Evolutionary conservation across 2,113 vertebrate genomes (phyloP).

Genomic region (Sander vitreus): DNA sequence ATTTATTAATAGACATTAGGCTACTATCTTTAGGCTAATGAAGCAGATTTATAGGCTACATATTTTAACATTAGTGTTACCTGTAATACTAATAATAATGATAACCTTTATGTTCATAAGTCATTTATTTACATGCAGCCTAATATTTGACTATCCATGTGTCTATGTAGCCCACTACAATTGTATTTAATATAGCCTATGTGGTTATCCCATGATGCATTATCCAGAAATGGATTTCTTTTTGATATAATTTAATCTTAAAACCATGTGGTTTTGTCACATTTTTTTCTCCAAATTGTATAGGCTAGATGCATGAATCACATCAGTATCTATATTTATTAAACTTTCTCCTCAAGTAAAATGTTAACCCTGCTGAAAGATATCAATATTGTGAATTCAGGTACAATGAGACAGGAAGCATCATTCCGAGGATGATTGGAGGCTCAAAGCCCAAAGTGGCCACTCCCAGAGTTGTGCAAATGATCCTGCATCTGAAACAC

Average conservation of each 20-base stretch:
- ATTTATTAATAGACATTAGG: background rate
- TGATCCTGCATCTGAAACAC: conserved; percentile 85
- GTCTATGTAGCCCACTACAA: background rate
- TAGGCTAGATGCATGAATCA: background rate
- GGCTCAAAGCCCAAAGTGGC: conserved; percentile 89
- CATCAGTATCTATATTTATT: background rate
- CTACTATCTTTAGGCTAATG: background rate
- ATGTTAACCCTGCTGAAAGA: background rate
- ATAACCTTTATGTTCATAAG: background rate
- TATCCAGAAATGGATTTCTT: background rate
- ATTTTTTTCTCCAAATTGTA: background rate
- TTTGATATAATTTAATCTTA: background rate
- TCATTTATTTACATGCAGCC: background rate
- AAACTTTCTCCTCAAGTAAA: background rate
- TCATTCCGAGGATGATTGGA: conserved; percentile 85
- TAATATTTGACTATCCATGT: background rate
- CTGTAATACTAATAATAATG: background rate
- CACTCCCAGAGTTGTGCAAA: conserved; percentile 87
- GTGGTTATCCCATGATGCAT: background rate
- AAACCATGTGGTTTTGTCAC: background rate
- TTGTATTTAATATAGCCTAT: background rate
- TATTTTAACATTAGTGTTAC: background rate
- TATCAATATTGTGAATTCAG: conserved; percentile 55
- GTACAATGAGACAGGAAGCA: conserved; percentile 88
- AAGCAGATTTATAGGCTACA: background rate